phyloP scores from a whole-genome alignment of 1,140 invertebrate species.

The Battus philenor region DNA sequence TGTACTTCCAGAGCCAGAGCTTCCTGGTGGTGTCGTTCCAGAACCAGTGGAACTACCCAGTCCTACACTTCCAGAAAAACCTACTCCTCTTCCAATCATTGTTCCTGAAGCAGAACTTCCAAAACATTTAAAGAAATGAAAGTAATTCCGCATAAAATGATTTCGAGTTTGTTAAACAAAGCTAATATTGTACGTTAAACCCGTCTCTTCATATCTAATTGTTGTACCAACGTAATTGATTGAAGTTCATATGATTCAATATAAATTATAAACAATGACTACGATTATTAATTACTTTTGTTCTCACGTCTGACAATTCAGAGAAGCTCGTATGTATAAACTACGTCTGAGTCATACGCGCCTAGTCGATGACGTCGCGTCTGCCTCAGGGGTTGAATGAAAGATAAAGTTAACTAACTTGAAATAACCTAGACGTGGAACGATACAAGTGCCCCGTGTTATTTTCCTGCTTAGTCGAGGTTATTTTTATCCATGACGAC shows the following conservation, averaged over 20 bases:
- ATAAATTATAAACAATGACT: not conserved
- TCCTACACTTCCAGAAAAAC: conserved; percentile 7
- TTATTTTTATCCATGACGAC: not conserved
- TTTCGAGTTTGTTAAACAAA: not conserved
- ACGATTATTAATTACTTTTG: not conserved
- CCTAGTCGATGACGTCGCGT: conserved; percentile 31
- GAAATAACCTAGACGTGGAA: conserved; percentile 20
- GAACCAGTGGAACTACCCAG: conserved; percentile 5
- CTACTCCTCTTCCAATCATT: conserved; percentile 3
- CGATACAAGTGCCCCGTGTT: not conserved
- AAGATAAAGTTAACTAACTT: conserved; percentile 27
- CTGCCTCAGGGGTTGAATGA: conserved; percentile 42
- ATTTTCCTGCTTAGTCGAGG: conserved; percentile 6
- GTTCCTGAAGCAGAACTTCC: not conserved
- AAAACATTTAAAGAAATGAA: not conserved
- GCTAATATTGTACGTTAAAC: no score
- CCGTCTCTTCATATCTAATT: no score
- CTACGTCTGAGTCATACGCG: conserved; percentile 36
- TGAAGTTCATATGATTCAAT: no score
- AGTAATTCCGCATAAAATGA: not conserved
- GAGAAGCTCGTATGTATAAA: conserved; percentile 25
- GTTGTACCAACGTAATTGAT: no score
- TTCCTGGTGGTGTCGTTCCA: conserved; percentile 20
- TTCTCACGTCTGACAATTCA: conserved; percentile 22
- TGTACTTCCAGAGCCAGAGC: not conserved